Evolutionary conservation across 1,140 invertebrate genomes (phyloP), one percentile per base, ranked within the genome.

Genomic region (Trachymyrmex septentrionalis): DNA sequence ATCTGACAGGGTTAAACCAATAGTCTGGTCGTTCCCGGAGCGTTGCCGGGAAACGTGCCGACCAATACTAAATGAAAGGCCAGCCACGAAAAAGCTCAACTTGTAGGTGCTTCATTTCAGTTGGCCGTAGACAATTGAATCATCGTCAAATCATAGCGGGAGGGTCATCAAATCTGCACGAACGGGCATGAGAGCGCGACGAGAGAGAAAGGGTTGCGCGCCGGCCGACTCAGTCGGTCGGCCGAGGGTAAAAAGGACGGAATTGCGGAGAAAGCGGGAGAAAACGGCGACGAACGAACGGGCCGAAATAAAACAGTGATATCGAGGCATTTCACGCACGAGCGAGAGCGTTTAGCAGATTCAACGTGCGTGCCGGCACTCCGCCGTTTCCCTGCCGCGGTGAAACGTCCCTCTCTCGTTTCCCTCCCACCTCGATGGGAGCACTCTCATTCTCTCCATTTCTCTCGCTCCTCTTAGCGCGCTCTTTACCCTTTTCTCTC

Each of bases 271-370:
- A 90, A 90, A 16, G 89, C 87, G 86, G 67, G 67, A 86, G 88
- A 90, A 88, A 88, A 87, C 71, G 85, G 88, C 88, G 78, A 73
- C 75, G 88, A 87, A 87, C 86, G 91, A 94, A 92, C 93, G 91
- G 92, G 91, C 86, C 89, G 93, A 95, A 95, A 95, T 95, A 94
- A 95, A 95, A 95, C 95, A 94, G 94, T 94, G 93, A 95, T 95
- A 95, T 95, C 94, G 93, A 95, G 92, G 95, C 94, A 95, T 95
- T 95, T 95, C 95, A 95, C 94, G 95, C 95, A 95, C 95, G 95
- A 95, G 93, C 92, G 94, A 91, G 91, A 95, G 90, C 95, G 94
- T 95, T 95, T 95, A 95, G 94, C 94, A 93, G 94, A 95, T 95
- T 95, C 95, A 95, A 92, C 87, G 88, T 90, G 88, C 91, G 91